Conservation (phyloP, 1,140 invertebrate genomes). For the Drosophila sproati region DNA sequence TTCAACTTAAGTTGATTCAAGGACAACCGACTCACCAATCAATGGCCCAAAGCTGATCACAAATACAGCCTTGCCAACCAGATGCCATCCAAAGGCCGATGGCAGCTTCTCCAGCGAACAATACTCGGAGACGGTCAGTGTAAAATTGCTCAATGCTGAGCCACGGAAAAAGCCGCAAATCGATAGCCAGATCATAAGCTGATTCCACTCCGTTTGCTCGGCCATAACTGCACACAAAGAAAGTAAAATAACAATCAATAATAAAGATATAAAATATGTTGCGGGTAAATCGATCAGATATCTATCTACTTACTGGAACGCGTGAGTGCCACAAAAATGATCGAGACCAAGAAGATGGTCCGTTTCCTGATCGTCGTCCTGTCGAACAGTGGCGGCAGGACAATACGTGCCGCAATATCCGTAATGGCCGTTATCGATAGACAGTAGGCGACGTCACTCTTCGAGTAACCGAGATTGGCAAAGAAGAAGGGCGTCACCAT, state of each 20-base stretch:
- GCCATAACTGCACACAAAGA: conserved; percentile 86
- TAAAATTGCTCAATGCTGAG: conserved; percentile 89
- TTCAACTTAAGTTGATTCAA: too few species aligned
- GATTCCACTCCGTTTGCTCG: conserved; percentile 88
- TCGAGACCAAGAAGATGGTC: conserved; percentile 88
- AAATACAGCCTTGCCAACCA: conserved; percentile 90
- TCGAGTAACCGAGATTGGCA: conserved; percentile 87
- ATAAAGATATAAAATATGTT: not conserved
- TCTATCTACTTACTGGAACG: conserved; percentile 88
- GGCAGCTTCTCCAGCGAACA: conserved; percentile 90
- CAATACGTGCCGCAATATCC: conserved; percentile 89
- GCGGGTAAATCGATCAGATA: not conserved
- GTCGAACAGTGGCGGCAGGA: conserved; percentile 90
- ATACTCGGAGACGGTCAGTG: conserved; percentile 90
- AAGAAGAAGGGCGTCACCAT: conserved; percentile 91
- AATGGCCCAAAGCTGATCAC: conserved; percentile 89
- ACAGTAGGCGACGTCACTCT: conserved; percentile 88
- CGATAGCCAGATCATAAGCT: conserved; percentile 88
- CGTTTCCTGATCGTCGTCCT: conserved; percentile 88
- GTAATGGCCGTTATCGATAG: conserved; percentile 90
- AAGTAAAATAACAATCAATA: not conserved
- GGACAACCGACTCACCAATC: conserved; percentile 86
- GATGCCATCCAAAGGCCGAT: conserved; percentile 90
- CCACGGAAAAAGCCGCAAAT: conserved; percentile 91
- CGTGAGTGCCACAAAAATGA: conserved; percentile 88